Base-by-base conservation (phyloP, 2,888 invertebrate species). In the Cremastinae sp. region DNA sequence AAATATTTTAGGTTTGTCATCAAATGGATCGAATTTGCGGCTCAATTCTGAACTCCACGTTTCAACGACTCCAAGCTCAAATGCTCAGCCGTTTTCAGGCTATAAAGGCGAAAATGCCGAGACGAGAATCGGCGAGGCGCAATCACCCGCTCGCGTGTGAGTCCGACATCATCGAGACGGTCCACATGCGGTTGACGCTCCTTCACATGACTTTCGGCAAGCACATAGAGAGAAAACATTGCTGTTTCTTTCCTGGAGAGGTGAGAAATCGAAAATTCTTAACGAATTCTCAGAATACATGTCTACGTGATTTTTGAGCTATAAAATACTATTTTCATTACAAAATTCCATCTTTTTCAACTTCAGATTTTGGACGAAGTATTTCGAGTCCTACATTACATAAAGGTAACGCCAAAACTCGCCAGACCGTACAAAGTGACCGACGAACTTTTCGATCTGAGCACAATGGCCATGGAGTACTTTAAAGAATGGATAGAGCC, bases 381-480 rank as follows among this genome's bases (percentile, higher is more conserved):
- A 74, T 94, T 95, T 87, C 94, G 95, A 86, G 96, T 98, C 89
- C 91, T 97, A 83, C 92, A 94, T 82, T 96, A 96, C 89, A 93
- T 98, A 80, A 95, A 95, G 91, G 93, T 93, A 80, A 96, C 95
- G 80, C 94, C 95, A 22, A 96, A 95, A 88, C 90, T 96, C 83
- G 95, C 95, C 79, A 92, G 96, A 85, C 96, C 97, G 53, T 97
- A 96, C 90, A 96, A 97, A 90, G 96, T 98, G 75, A 96, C 97
- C 7, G 97, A 97, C 91, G 97, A 98, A 90, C 91, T 98, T 71
- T 96, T 97, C 90, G 98, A 98, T 91, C 92, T 98, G 79, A 97
- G 97, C 43, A 97, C 97, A 43, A 98, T 98, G 98, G 98, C 98
- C 39, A 97, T 98, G 97, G 98, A 98, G 90, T 97, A 97, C 90